These are phyloP conservation scores for Danio choprae DNA, from an alignment of 2,797 vertebrate species.

Conservation along the genomic window DNA sequence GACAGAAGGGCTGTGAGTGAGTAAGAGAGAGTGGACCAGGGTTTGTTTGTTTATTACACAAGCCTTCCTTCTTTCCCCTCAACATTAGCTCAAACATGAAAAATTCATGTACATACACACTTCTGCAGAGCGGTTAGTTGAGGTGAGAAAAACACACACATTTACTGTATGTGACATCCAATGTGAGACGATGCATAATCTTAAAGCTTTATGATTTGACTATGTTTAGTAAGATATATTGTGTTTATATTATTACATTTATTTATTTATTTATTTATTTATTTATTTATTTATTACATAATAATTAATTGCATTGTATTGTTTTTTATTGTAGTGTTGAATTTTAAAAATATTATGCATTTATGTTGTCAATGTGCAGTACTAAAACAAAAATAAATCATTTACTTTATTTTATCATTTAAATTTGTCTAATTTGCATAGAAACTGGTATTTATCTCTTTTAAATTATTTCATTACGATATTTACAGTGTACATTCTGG, in stretches of 20 bases:
- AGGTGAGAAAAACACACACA: not conserved
- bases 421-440: not conserved
- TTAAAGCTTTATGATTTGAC: not conserved
- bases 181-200: not conserved
- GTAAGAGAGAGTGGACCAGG: conserved; percentile 5
- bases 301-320: too few species aligned
- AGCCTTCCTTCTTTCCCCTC: not conserved
- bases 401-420: too few species aligned
- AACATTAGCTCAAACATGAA: conserved; percentile 6
- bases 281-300: too few species aligned
- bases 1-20: conserved; percentile 36
- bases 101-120: conserved; percentile 22
- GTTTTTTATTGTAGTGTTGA: too few species aligned
- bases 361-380: not conserved
- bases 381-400: not conserved
- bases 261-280: too few species aligned
- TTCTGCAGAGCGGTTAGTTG: not conserved
- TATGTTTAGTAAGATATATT: too few species aligned
- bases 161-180: conserved; percentile 4
- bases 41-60: conserved; percentile 26
- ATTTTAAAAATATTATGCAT: not conserved
- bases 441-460: not conserved
- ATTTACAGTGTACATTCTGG: not conserved
- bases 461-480: not conserved
- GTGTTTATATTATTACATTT: too few species aligned